Evolutionary conservation across 2,113 vertebrate species (phyloP), one percentile per base, ranked within the genome.

Genomic region (Ammodytes marinus): DNA sequence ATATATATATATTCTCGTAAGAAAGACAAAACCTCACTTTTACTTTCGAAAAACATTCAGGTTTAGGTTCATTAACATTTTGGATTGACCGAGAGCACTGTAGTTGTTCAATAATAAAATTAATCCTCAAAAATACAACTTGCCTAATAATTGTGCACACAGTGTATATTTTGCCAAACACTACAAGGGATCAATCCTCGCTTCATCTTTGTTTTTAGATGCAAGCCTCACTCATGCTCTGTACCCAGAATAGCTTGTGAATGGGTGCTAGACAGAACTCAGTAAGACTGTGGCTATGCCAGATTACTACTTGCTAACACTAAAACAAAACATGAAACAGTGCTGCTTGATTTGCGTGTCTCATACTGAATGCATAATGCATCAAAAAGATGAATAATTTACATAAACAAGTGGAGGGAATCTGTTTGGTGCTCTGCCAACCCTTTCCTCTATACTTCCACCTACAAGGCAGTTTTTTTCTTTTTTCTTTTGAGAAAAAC

Each of bases 321-420:
- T 79, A 90, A 92, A 83, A 91, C 84, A 85, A 88, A 91, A 89
- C 90, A 86, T 86, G 74, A 92, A 91, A 93, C 88, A 77, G 79
- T 60, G 58, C 79, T 74, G 82, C 90, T 88, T 84, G 89, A 91
- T 93, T 90, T 86, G 69, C 46, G 66, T 74, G 82, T 91, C 87
- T 91, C 86, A 82, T 84, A 76, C 80, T 15, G 27, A 74, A 84
- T 92, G 89, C 84, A 92, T 91, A 91, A 94, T 92, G 83, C 85
- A 94, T 86, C 82, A 52, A 77, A 40, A 85, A 80, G 82, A 91
- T 93, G 93, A 90, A 94, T 94, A 91, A 94, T 94, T 93, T 91
- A 93, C 77, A 88, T 79, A 73, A 91, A 94, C 82, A 93, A 93
- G 89, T 87, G 60, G 80, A 86, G 69, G 85, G 78, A 86, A 89